Base-by-base conservation (phyloP, 1,140 invertebrate genomes). In the Apis dorsata region DNA sequence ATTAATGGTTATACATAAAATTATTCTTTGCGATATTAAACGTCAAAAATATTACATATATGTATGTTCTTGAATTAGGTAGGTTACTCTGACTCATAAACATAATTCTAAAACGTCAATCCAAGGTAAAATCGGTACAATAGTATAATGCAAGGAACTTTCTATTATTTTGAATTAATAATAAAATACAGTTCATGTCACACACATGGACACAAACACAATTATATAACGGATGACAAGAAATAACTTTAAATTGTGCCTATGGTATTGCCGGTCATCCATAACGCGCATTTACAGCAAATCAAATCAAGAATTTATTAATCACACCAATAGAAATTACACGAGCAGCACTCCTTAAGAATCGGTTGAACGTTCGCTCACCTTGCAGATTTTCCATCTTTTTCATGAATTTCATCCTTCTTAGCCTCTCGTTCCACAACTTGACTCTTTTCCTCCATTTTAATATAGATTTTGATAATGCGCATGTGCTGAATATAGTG, bases 391-490 rank as follows among this genome's bases (percentile, higher is more conserved):
- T 91, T 93, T 24, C 84, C 85, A 86, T 94, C 92, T 78, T 94
- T 94, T 11, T 94, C 93, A 65, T 91, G 87, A 85, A 89, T 91
- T 79, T 93, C 92, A 82, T 92, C 90, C 81, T 93, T 93, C 80
- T 92, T 91, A 80, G 85, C 85, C 63, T 93, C 92, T 83, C 90
- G 91, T 77, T 94, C 92, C 76, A 90, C 83, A 83, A 91, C 86
- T 80, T 90, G 90, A 89, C 86, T 92, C 87, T 94, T 93, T 72
- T 93, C 93, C 90, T 93, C 93, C 93, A 93, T 93, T 93, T 94
- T 93, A 92, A 92, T 93, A 92, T 93, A 90, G 92, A 93, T 93
- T 92, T 92, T 91, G n/a, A 81, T n/a, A 75, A 57, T 60, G 82
- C 77, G 86, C 85, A 53, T 78, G 81, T 34, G 72, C 60, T 1